Conservation (phyloP, 2,797 vertebrate genomes). For the Etheostoma nigrum region DNA sequence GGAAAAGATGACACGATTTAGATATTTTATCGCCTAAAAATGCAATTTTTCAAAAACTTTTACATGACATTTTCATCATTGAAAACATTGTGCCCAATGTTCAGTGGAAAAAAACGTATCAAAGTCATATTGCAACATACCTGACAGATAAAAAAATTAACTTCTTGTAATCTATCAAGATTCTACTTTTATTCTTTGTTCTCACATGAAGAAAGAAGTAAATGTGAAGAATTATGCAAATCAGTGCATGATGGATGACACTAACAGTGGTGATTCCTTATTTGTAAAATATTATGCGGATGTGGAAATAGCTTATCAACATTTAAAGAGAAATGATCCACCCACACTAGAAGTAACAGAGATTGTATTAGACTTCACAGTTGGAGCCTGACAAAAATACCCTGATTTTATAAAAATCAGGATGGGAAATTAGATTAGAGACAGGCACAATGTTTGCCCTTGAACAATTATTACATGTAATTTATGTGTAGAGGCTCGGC, state of each 20-base stretch:
- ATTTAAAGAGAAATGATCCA: constrained; percentile 16
- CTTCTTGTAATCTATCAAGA: background rate
- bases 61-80: background rate
- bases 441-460: constrained; percentile 37
- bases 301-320: constrained; percentile 21
- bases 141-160: background rate
- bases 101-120: background rate
- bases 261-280: background rate
- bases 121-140: background rate
- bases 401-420: constrained; percentile 52
- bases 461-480: constrained; percentile 74
- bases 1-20: background rate
- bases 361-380: background rate
- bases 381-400: constrained; percentile 28
- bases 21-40: background rate
- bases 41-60: background rate
- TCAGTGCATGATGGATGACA: background rate
- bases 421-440: constrained; percentile 74
- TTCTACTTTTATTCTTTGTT: background rate
- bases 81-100: background rate
- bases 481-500: constrained; percentile 57
- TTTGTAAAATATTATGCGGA: background rate
- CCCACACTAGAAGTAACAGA: background rate
- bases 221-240: background rate
- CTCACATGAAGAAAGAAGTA: background rate